Evolutionary conservation across 92 coral and sea anemone species (phyloP), one percentile per base, ranked within the genome.

Genomic region (Siderastrea radians): DNA sequence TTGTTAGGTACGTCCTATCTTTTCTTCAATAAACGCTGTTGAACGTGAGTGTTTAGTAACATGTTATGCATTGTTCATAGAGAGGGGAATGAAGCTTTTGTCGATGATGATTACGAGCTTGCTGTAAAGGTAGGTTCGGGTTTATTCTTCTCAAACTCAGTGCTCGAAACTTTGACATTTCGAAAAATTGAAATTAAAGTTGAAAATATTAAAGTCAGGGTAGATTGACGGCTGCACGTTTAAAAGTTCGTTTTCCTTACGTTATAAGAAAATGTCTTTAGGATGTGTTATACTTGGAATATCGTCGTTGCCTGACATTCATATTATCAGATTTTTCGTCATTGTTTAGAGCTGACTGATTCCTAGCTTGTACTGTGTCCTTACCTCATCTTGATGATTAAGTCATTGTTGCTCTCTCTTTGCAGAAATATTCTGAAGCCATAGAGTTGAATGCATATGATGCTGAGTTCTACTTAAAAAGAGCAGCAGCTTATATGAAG

Each of bases 71-170:
- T 62, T 26, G 52, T 75, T 91, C 65, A 7, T 72, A 96, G 99
- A 86, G 94, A 96, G 88, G 99, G 99, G 19, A 96, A 96, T 67
- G 96, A 96, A 38, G 99, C 99, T 47, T 96, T 93, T 60, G 99
- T 95, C 44, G 99, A 96, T 73, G 99, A 96, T 49, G 80, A 96
- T 74, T 96, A 83, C 81, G 94, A 89, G 13, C 82, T 90, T 46
- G 98, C 99, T 55, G 75, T 96, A 11, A 86, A 95, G 96, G 99
- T 96, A 88, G 46, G 89, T 50, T 38, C 8, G 46, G 64, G 16
- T 62, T 83, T 51, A 44, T 68, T 10, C 14, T 46, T 69, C 67
- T 74, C 59, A 58, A 77, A 7, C 51, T 58, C 51, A 14, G 57
- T 43, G 16, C 49, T 2, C 7, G n/a, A 74, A 12, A 49, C 47